Conservation (phyloP, 1,140 invertebrate species). For the Glomeris maerens region DNA sequence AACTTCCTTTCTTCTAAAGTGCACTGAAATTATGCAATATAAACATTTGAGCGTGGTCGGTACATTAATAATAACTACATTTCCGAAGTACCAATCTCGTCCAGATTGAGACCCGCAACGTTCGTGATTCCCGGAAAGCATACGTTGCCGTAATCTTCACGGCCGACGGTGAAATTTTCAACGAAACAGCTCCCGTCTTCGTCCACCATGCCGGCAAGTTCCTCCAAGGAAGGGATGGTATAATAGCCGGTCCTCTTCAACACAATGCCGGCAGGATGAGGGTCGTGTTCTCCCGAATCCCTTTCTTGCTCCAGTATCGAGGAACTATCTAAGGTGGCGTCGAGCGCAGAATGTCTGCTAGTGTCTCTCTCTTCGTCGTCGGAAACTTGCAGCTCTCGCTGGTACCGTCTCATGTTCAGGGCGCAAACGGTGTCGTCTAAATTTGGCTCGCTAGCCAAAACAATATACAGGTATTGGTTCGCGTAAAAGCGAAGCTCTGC, state of each 20-base stretch:
- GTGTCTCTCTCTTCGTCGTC: no score
- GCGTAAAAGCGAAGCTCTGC: no score
- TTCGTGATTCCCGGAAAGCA: constrained; percentile 75
- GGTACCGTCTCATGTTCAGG: no score
- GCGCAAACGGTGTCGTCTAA: no score
- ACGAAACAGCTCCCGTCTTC: constrained; percentile 62
- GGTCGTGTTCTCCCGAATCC: no score
- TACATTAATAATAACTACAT: background rate
- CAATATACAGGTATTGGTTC: no score
- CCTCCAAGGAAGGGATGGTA: constrained; percentile 63
- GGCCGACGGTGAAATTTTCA: constrained; percentile 77
- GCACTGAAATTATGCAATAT: constrained; percentile 28
- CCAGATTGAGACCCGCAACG: constrained; percentile 74
- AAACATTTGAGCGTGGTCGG: background rate
- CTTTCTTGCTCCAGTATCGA: no score
- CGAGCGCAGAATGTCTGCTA: no score
- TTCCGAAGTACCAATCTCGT: constrained; percentile 52
- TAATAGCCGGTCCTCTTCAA: constrained; percentile 61
- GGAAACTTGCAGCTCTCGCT: no score
- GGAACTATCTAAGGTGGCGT: no score
- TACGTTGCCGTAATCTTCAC: constrained; percentile 82
- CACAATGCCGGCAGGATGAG: constrained; percentile 35
- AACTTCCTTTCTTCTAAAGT: constrained; percentile 47
- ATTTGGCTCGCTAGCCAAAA: no score
- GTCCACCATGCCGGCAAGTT: constrained; percentile 48